Evolutionary conservation across 2,113 vertebrate species (phyloP), one percentile per base, ranked within the genome.

Genomic region (Saguinus imperator): DNA sequence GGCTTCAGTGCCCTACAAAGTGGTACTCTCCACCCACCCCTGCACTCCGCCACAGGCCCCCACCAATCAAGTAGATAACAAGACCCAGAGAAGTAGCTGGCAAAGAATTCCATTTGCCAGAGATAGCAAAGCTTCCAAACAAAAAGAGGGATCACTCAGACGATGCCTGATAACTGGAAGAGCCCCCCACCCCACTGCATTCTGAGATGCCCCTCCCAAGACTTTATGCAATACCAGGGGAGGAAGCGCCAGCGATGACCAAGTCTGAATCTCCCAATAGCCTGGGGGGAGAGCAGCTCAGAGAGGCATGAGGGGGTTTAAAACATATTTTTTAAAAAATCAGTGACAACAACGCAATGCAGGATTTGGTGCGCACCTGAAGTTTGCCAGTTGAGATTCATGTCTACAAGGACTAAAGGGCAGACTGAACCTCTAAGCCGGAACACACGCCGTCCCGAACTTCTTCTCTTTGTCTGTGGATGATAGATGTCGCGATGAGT

Each of bases 401-500:
- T 0, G 17, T 10, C 29, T 68, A 17, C 6, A 18, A 43, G 23
- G 20, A 45, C 29, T 2, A 21, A 14, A 2, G 29, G 61, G 29
- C 32, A 21, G 40, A 16, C 52, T 25, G 16, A n/a, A 21, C 40
- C 37, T 57, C 40, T 75, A 27, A 86, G 25, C 17, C 0, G 13
- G 45, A 14, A 27, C 1, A 6, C 68, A 0, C 3, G 0, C 23
- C 25, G n/a, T 35, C 18, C 32, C 37, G 5, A 0, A n/a, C 58
- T 0, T 48, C 58, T 1, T 57, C 21, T 23, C 16, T 37, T 52
- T 50, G 48, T 8, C n/a, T 48, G 5, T 2, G 50, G 48, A 1
- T 72, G 55, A 66, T 40, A 17, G 43, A 7, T 0, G 1, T 37
- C 0, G 0, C 0, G 20, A 57, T 0, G 32, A 35, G 57, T 32